Evolutionary conservation across 1,140 invertebrate species (phyloP), one percentile per base, ranked within the genome.

Genomic region (Macrobrachium rosenbergii): DNA sequence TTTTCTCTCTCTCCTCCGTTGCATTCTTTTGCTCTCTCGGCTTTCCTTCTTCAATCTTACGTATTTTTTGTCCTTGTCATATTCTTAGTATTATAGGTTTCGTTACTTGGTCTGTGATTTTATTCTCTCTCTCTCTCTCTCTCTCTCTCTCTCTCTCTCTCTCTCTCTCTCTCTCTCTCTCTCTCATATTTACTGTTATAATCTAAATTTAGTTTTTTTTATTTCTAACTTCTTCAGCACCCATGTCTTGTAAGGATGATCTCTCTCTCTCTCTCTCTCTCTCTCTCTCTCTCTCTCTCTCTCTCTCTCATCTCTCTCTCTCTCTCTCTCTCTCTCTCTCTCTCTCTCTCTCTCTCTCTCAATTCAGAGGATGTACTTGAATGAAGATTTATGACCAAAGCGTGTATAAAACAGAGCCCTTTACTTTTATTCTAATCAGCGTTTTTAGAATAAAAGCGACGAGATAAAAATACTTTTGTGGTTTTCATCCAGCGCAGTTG

Each of bases 301-400:
- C 64, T 67, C 64, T 67, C 64, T 23, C 64, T 67, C 64, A n/a
- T 23, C 64, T 67, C 64, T n/a, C n/a, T n/a, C n/a, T n/a, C n/a
- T 64, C 63, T 23, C 63, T 64, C 63, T 23, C 63, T 64, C 63
- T 23, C 63, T 64, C 63, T 23, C 63, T 64, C 63, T 23, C 21
- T 64, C 63, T 23, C 63, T 64, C 63, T 23, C 21, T 64, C 63
- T 23, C 64, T 67, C 64, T 67, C 64, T 67, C 64, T 67, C 64
- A 21, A n/a, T 67, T 52, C 52, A 52, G 52, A 2, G 52, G 52
- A 52, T 52, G 6, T 52, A 52, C 52, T 52, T 52, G 52, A 52
- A 52, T 8, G 52, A 12, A 52, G 52, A 52, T 52, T 52, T 52
- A 52, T 52, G 52, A 12, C 52, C 52, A 12, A 52, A 52, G 52